Evolutionary conservation across 2,797 vertebrate genomes (phyloP), one percentile per base, ranked within the genome.

Genomic region (Steatocranus sp.): DNA sequence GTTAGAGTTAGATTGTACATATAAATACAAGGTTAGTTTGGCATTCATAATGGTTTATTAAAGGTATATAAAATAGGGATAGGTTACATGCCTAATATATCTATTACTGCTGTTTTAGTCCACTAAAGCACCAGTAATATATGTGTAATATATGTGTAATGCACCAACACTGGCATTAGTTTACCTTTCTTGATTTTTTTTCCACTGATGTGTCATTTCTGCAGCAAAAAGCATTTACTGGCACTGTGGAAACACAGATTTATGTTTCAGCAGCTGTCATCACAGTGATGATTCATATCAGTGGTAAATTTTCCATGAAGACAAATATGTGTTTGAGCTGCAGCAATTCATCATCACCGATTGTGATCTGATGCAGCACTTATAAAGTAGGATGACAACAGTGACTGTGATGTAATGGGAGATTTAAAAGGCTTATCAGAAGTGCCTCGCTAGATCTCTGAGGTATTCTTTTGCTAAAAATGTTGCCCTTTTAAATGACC

Each of bases 271-370:
- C 76, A 53, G 2, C 23, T 18, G 50, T 82, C 78, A 50, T 76
- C 46, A 41, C 11, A 23, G 43, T 66, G 14, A 43, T 17, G 34
- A 83, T 48, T 83, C 74, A 27, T 50, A 80, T 54, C 78, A 54
- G 30, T 5, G 66, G 53, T 87, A 74, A 90, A 83, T 86, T 80
- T 78, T 81, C 87, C 87, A 84, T 85, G 84, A 91, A 90, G 83
- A 75, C 70, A 89, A 89, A 91, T 54, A 83, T 82, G 79, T 84
- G 15, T 54, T 79, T 48, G 49, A 34, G 38, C 82, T 25, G 49
- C 66, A n/a, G 82, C 68, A 73, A 88, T 93, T 84, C 46, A 87
- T 91, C 89, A 89, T 51, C 83, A 17, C 83, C 86, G 83, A 86
- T 85, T 89, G 76, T 48, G 63, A 91, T 91, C 80, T 50, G 77